Base-by-base conservation (phyloP, 2,888 invertebrate genomes). In the Tolmerus cingulatus region DNA sequence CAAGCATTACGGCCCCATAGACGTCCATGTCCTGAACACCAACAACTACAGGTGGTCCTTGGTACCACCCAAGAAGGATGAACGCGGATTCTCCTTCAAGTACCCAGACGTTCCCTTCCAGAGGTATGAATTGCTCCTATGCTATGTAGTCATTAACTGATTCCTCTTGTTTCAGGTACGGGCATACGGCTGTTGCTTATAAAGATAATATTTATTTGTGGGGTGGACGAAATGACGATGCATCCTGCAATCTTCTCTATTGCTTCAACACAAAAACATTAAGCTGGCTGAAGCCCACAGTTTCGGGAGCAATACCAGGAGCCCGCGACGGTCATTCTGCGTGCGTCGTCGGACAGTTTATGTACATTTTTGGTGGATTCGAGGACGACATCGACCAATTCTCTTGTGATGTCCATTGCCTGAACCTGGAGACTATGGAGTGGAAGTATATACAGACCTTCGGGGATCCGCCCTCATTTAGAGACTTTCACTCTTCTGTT, bases 301-400 rank as follows among this genome's bases (percentile, higher is more conserved):
- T 95, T 0, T 93, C 93, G 1, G 98, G 98, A 0, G 93, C 93
- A 79, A 93, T 95, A 40, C 98, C 98, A 0, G 95, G 95, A 87
- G 96, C 97, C 0, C 94, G 98, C 90, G 98, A 98, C 93, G 98
- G 98, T 0, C 98, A 98, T 92, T 96, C 97, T 0, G 97, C 98
- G 1, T 97, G 97, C 91, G 93, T 97, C 0, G 95, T 97, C 89
- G 94, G 94, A 87, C 94, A 96, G 90, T 94, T 94, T 90, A 98
- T 98, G 97, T 97, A 96, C 90, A 95, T 98, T 88, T 98, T 97
- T 93, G 98, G 97, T 40, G 98, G 98, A 0, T 98, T 96, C 93
- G 97, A 98, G 91, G 97, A 98, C 91, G 95, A 95, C 86, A 94
- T 95, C 66, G 96, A 96, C 91, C 94, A 95, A 88, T 97, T 97